Evolutionary conservation across 2,797 vertebrate species (phyloP).

Genomic region (Acanthornis magna): DNA sequence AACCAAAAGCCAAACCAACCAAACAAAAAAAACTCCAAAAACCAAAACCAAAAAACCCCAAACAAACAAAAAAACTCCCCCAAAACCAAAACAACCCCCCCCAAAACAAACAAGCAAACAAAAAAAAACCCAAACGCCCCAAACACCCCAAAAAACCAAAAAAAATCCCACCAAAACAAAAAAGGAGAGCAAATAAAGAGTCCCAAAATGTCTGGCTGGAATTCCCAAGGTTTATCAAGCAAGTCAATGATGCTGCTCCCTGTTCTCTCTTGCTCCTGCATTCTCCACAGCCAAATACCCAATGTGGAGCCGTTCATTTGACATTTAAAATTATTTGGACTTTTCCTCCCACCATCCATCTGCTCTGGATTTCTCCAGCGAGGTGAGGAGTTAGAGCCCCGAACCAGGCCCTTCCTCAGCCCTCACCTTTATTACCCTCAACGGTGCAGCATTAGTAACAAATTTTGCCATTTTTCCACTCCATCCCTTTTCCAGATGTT

Average conservation of each 20-base stretch:
- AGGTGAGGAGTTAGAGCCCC: not conserved
- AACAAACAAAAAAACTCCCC: too few species aligned
- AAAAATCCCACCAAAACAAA: too few species aligned
- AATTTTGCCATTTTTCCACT: not conserved
- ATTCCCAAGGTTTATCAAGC: not conserved
- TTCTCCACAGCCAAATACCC: not conserved
- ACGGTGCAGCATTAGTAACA: rapidly evolving
- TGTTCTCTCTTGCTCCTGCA: not conserved
- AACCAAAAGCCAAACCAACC: too few species aligned
- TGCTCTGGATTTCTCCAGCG: not conserved
- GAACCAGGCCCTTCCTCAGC: not conserved
- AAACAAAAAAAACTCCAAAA: too few species aligned
- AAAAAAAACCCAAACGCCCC: too few species aligned
- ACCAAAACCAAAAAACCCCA: too few species aligned
- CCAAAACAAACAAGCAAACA: too few species aligned
- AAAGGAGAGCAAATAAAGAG: not conserved
- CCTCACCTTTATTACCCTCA: not conserved
- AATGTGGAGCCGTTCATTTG: rapidly evolving
- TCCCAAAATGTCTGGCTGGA: not conserved
- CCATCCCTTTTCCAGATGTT: not conserved
- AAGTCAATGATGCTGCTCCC: not conserved
- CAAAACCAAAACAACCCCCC: too few species aligned
- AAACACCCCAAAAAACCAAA: too few species aligned
- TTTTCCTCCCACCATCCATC: not conserved
- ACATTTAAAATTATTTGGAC: rapidly evolving